phyloP scores from a whole-genome alignment of 2,888 invertebrate species.

The Agonum fuliginosum region DNA sequence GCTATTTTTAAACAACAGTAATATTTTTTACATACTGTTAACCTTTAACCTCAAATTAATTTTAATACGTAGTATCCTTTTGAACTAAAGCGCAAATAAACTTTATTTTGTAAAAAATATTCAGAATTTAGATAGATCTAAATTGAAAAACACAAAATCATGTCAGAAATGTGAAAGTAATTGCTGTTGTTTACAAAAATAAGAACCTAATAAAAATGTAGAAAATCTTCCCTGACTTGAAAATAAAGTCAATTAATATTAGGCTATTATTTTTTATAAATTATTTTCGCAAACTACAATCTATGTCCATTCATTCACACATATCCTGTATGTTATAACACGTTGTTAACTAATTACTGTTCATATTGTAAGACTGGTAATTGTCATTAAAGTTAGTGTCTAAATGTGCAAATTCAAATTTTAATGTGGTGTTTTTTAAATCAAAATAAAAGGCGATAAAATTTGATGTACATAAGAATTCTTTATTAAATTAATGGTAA shows the following conservation, averaged over 20 bases:
- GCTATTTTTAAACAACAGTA: constrained; percentile 29
- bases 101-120: no score
- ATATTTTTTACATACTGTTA: constrained; percentile 4
- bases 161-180: neutral
- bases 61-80: no score
- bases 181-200: constrained; percentile 17
- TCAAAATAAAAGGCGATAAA: constrained; percentile 14
- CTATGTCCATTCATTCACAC: constrained; percentile 39
- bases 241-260: constrained; percentile 40
- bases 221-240: constrained; percentile 21
- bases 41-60: no score
- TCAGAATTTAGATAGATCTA: no score
- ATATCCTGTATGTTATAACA: constrained; percentile 42
- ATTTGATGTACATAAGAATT: constrained; percentile 32
- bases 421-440: constrained; percentile 46
- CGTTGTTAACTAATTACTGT: constrained; percentile 46
- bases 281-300: constrained; percentile 27
- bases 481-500: constrained; percentile 28
- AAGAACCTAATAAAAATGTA: constrained; percentile 24
- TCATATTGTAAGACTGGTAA: constrained; percentile 53
- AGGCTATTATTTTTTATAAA: constrained; percentile 31
- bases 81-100: no score
- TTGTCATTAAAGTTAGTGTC: constrained; percentile 42
- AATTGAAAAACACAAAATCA: no score
- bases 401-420: constrained; percentile 45